Percentiles rank a stretch among this genome's conserved stretches.
phyloP scores from a whole-genome alignment of 2,888 invertebrate species.

The Xylota segnis region DNA sequence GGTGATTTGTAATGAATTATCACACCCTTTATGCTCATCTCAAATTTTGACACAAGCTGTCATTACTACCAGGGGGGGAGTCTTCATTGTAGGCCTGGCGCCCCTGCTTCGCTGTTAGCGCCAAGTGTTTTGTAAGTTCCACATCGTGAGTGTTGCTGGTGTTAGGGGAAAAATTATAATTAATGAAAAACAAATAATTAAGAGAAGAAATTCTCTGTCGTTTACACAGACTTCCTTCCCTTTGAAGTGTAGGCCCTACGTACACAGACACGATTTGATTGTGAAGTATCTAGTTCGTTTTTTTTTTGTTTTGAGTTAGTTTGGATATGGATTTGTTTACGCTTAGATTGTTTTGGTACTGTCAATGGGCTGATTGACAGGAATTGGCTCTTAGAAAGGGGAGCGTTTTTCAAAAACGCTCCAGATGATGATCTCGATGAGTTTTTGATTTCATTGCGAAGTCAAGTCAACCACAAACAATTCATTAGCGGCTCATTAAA shows the following conservation, averaged over 20 bases:
- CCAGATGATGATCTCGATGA: conserved; percentile 47
- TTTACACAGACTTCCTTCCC: not conserved
- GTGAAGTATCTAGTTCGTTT: too few species aligned
- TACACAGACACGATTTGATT: conserved; percentile 19
- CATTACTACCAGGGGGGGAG: conserved; percentile 38
- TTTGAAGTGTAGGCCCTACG: conserved; percentile 20
- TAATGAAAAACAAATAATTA: conserved; percentile 54
- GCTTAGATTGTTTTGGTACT: conserved; percentile 53
- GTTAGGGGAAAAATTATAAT: conserved; percentile 31
- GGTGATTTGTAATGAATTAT: conserved; percentile 41
- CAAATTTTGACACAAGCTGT: conserved; percentile 64
- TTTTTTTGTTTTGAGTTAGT: too few species aligned
- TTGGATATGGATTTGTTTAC: conserved; percentile 8
- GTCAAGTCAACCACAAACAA: conserved; percentile 50
- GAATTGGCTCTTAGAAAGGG: conserved; percentile 21
- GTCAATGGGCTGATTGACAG: conserved; percentile 65
- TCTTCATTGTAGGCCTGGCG: not conserved
- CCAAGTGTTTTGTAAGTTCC: conserved; percentile 18
- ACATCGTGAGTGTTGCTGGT: conserved; percentile 26
- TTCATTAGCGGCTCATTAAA: conserved; percentile 63
- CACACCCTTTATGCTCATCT: conserved; percentile 56
- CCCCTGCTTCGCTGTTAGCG: conserved; percentile 1
- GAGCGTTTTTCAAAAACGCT: conserved; percentile 10
- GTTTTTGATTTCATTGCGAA: conserved; percentile 42
- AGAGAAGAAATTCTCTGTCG: not conserved